A percentile compares a stretch with the other conserved stretches of the same genome.
Evolutionary conservation across 2,113 vertebrate species (phyloP).

Genomic region (Callipepla californica): DNA sequence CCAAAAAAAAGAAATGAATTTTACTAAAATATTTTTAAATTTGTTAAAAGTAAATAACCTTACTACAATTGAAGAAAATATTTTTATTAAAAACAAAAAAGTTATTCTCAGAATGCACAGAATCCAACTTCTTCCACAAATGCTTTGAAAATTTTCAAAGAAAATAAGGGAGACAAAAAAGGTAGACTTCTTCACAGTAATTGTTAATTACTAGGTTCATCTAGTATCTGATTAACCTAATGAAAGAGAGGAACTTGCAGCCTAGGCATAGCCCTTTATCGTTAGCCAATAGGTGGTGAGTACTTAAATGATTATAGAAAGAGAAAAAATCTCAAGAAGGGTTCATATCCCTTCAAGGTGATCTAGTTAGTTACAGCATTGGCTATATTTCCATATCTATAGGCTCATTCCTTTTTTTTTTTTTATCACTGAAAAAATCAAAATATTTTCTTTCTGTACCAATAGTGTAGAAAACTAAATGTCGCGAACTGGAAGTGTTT

Average conservation of each 20-base stretch:
- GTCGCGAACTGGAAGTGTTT: not conserved
- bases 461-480: not conserved
- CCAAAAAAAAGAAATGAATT: not conserved
- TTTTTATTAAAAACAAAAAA: fast-evolving
- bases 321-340: not conserved
- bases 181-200: not conserved
- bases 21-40: not conserved
- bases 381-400: not conserved
- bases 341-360: not conserved
- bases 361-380: not conserved
- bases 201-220: not conserved
- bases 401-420: not conserved
- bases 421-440: not conserved
- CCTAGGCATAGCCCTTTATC: not conserved
- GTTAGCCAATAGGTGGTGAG: not conserved
- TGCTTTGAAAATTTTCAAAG: not conserved
- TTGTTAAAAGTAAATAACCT: not conserved
- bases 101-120: not conserved
- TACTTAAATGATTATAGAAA: not conserved
- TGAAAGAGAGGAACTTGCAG: not conserved
- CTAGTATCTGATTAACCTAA: not conserved
- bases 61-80: not conserved
- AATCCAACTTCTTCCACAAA: not conserved
- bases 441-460: not conserved
- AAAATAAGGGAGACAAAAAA: not conserved